phyloP scores from a whole-genome alignment of 2,888 invertebrate genomes.

The Athripsodes cinereus region DNA sequence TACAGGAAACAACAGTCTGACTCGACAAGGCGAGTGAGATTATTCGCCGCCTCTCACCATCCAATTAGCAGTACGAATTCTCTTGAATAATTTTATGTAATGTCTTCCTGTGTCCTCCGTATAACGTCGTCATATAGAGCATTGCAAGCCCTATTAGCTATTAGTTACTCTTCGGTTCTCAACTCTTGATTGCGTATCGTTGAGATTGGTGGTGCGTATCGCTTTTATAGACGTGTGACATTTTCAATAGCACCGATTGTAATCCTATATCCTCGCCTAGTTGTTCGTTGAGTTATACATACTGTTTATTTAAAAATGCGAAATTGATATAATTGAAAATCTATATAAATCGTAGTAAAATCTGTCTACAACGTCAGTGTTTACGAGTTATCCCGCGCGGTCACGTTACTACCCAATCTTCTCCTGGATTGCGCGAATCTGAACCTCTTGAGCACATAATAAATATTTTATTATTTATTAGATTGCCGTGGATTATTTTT shows the following conservation, averaged over 20 bases:
- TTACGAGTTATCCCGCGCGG: background rate
- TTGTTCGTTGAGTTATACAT: constrained; percentile 21
- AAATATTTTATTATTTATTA: too few species aligned
- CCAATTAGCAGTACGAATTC: background rate
- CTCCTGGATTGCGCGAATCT: too few species aligned
- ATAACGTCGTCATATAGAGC: too few species aligned
- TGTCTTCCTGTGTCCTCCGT: too few species aligned
- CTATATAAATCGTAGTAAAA: constrained; percentile 27
- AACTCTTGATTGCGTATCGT: constrained; percentile 4
- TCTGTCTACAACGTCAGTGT: constrained; percentile 24
- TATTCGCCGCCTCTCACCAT: constrained; percentile 6
- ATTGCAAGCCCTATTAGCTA: background rate
- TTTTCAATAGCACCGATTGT: constrained; percentile 18
- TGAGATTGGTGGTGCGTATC: constrained; percentile 21
- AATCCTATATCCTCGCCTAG: constrained; percentile 24
- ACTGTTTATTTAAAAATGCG: constrained; percentile 26
- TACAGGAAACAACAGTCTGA: constrained; percentile 11
- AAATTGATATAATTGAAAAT: constrained; percentile 25
- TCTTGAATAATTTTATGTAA: too few species aligned
- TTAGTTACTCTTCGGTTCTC: background rate
- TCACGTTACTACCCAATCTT: too few species aligned
- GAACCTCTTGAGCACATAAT: too few species aligned
- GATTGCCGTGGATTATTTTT: too few species aligned
- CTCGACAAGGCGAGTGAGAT: constrained; percentile 9
- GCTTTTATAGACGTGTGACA: constrained; percentile 20